Percentiles rank a stretch among this genome's conserved stretches.
phyloP scores from a whole-genome alignment of 2,113 vertebrate species.

The Acanthochromis polyacanthus region DNA sequence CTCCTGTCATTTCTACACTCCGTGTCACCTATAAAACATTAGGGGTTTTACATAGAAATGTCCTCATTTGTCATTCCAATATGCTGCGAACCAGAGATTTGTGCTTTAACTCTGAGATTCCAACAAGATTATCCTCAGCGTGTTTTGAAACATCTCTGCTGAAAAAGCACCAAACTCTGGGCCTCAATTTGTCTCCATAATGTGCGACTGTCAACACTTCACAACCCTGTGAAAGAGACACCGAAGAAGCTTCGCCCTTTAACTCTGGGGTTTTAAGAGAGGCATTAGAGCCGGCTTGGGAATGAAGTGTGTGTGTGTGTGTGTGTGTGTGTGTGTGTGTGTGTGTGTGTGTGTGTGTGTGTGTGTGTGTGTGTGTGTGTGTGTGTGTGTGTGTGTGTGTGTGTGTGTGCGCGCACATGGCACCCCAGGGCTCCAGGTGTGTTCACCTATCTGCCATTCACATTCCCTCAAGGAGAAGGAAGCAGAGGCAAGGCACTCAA shows the following conservation, averaged over 20 bases:
- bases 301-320: conserved; percentile 22
- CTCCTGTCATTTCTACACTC: too few species aligned
- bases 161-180: conserved; percentile 39
- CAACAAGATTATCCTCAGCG: conserved; percentile 35
- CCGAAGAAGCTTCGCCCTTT: conserved; percentile 37
- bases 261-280: conserved; percentile 47
- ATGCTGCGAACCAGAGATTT: conserved; percentile 15
- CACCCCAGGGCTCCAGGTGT: conserved; percentile 69
- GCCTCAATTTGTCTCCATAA: conserved; percentile 73
- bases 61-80: conserved; percentile 41
- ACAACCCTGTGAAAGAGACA: conserved; percentile 55
- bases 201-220: conserved; percentile 70
- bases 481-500: conserved; percentile 55
- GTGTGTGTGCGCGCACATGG: conserved; percentile 1
- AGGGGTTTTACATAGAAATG: neutral
- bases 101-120: conserved; percentile 33
- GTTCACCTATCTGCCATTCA: conserved; percentile 69
- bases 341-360: conserved; percentile 15
- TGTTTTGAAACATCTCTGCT: conserved; percentile 52
- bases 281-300: conserved; percentile 34
- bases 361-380: conserved; percentile 15
- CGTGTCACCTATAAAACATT: neutral
- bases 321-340: conserved; percentile 20
- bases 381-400: neutral
- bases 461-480: conserved; percentile 64